Conservation (phyloP, 2,113 vertebrate species). For the Trematomus loennbergii region DNA sequence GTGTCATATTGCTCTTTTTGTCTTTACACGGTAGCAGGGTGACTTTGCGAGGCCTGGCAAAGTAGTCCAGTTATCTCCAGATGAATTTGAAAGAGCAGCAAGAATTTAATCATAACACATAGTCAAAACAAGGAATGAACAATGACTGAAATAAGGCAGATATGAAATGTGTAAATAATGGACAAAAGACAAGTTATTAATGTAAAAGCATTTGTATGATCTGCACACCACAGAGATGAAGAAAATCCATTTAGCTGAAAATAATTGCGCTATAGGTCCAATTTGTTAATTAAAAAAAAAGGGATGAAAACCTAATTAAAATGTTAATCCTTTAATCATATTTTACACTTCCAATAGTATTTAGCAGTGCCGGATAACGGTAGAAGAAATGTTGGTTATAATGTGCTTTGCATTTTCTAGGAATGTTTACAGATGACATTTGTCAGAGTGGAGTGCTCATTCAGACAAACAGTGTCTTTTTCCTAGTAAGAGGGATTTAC, state of each 20-base stretch:
- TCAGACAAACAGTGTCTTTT: constrained; percentile 30
- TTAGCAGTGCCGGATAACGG: neutral
- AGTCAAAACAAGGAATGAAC: neutral
- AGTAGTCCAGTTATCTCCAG: neutral
- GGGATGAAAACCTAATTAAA: neutral
- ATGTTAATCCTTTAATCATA: constrained; percentile 5
- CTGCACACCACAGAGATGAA: neutral
- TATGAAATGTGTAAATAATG: neutral
- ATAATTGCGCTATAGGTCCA: neutral
- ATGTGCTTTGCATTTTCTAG: constrained; percentile 16
- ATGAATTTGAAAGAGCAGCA: neutral
- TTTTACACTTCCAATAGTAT: constrained; percentile 18
- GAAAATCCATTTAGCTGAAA: neutral
- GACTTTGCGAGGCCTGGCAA: neutral
- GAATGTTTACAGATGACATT: constrained; percentile 32
- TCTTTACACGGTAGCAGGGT: neutral
- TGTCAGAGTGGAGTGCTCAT: constrained; percentile 7
- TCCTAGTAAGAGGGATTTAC: constrained; percentile 21
- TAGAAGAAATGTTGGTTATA: neutral
- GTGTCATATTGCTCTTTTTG: neutral
- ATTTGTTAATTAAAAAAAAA: neutral
- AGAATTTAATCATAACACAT: neutral
- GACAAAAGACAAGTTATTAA: neutral
- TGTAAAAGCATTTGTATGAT: constrained; percentile 3
- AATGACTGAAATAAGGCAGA: neutral